Base-by-base conservation (phyloP, 1,140 invertebrate genomes). In the Portunus trituberculatus region DNA sequence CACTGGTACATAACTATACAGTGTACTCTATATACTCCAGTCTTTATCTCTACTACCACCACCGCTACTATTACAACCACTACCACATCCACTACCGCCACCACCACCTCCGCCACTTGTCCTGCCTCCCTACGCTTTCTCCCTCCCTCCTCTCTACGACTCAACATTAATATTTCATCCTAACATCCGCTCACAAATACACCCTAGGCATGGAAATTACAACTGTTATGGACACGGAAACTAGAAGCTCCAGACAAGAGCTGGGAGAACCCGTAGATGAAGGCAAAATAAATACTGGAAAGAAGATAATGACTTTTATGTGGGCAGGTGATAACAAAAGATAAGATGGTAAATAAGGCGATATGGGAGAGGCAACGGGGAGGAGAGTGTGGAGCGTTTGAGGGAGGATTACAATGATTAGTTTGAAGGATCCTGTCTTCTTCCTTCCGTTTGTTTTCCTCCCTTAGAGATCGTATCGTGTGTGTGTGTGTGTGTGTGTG, bases 401-500 rank as follows among this genome's bases (percentile, higher is more conserved):
- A 92, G 29, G 25, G 25, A 29, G 3, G 31, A 59, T 29, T 92
- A 31, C 20, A 31, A 14, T 31, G 28, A 32, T 92, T 14, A 59
- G 25, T 67, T 6, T 92, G 6, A 25, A 39, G n/a, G 52, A 59
- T 20, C 14, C 1, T 92, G 0, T n/a, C 59, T n/a, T 76, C 8
- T 59, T 4, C 31, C 52, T 59, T 59, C 16, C 52, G 52, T 20
- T 59, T 59, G 10, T 20, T 59, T 59, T 10, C 52, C 16, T 59
- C 12, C 52, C 52, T 12, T 59, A 14, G 52, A 12, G 12, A 20
- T 59, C 16, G 52, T 59, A 20, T 59, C 8, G 52, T 91, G 46
- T 91, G 46, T 91, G 46, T 91, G 46, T 91, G 89, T 91, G 46
- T 91, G 46, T 91, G 89, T 91, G 89, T 91, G 89, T 91, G 89